Base-by-base conservation (phyloP, 2,888 invertebrate species). In the Melitaea athalia region DNA sequence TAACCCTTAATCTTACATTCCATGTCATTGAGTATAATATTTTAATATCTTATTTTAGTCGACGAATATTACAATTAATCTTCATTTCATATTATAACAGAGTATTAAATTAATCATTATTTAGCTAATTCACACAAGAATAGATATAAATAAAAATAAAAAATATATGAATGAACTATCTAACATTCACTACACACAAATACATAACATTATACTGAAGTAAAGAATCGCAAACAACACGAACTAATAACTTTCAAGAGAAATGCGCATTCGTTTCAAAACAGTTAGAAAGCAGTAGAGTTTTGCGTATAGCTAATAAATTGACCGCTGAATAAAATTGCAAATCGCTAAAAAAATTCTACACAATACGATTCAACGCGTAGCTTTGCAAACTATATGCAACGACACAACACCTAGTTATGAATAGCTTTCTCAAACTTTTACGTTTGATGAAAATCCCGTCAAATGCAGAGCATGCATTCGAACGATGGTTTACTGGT, bases 391-490 rank as follows among this genome's bases (percentile, higher is more conserved):
- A 33, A 55, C 31, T 55, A 33, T 38, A 53, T 24, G 53, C 2
- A 38, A 38, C 38, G 33, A 33, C n/a, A 55, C n/a, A 24, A 3
- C 3, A 7, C n/a, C 55, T 52, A 52, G 52, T 52, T 52, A 11
- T 31, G 24, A 52, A 52, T 24, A 31, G 52, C 24, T 24, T 52
- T 61, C 55, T 64, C 64, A 15, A 64, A 68, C 61, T 68, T 68
- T 64, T 31, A 55, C 68, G 49, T 64, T 68, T 61, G 55, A 64
- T 68, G 64, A 68, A 68, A 68, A 68, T 64, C 31, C 64, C 43
- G 55, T 61, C 68, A 68, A 60, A 57, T 49, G 15, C 67, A 67
- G 24, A 4, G 63, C 47, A 61, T 49, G 24, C 61, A 31, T 49
- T 17, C 59, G 61, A 15, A 17, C 38, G 50, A 1, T 45, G 4